A percentile compares a stretch with the other conserved stretches of the same genome.
These are phyloP conservation scores for Ennomos fuscantarius DNA, from an alignment of 2,888 invertebrate genomes.

Conservation along the genomic window DNA sequence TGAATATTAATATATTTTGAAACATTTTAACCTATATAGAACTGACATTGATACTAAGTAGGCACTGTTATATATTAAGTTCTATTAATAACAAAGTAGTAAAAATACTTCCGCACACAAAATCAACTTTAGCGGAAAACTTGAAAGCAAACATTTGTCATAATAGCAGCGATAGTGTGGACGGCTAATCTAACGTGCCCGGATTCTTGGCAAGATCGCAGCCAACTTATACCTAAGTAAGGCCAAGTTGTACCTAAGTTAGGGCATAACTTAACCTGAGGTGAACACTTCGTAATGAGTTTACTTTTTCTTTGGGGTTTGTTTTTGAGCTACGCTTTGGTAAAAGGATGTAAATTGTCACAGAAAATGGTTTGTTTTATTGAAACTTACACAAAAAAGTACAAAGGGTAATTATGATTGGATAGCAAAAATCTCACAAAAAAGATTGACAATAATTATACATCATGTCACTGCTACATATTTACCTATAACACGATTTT, in stretches of 20 bases:
- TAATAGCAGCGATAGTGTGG: constrained; percentile 23
- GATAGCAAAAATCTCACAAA: too few species aligned
- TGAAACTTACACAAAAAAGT: too few species aligned
- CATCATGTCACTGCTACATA: too few species aligned
- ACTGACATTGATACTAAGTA: too few species aligned
- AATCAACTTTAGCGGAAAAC: constrained; percentile 14
- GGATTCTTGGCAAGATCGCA: constrained; percentile 31
- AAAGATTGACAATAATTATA: too few species aligned
- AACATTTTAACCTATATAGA: too few species aligned
- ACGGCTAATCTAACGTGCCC: constrained; percentile 34
- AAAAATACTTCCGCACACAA: not conserved
- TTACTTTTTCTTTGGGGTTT: constrained; percentile 33
- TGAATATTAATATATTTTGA: too few species aligned
- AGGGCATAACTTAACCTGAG: constrained; percentile 41
- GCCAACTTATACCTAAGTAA: constrained; percentile 34
- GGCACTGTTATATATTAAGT: too few species aligned
- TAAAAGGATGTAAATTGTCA: constrained; percentile 9
- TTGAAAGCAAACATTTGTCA: constrained; percentile 29
- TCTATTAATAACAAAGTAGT: not conserved
- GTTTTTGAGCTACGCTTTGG: constrained; percentile 26
- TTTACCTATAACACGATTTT: too few species aligned
- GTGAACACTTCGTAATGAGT: constrained; percentile 42
- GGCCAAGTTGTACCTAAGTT: constrained; percentile 36
- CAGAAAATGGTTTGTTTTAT: constrained; percentile 8
- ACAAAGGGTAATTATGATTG: too few species aligned